Conservation (phyloP, 2,113 vertebrate species). For the Ardeotis arabs region DNA sequence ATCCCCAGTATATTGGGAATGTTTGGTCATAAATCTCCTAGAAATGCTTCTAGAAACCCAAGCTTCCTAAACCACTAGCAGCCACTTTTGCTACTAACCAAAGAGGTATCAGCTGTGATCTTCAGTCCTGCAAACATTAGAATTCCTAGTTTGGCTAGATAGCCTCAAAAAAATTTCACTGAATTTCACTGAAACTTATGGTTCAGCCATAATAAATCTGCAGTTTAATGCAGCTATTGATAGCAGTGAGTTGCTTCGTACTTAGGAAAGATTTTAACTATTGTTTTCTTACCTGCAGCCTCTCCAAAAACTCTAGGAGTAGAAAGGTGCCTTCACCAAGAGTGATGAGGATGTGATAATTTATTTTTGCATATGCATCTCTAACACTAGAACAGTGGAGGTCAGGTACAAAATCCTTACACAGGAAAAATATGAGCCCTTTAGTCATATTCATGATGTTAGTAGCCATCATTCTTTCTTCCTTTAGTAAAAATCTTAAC, state of each 20-base stretch:
- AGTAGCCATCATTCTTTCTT: neutral
- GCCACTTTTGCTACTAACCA: neutral
- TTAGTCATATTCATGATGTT: neutral
- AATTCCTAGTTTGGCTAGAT: neutral
- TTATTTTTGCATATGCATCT: neutral
- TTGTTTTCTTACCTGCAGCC: neutral
- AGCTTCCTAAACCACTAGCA: neutral
- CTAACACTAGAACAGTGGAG: neutral
- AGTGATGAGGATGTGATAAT: neutral
- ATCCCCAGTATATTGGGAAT: neutral
- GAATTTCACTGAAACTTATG: neutral
- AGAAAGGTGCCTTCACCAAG: neutral
- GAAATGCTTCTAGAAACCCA: neutral
- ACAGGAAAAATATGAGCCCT: neutral
- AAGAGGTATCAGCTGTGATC: neutral
- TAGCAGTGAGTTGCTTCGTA: neutral
- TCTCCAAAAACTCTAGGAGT: neutral
- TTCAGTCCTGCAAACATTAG: neutral
- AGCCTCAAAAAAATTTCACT: neutral
- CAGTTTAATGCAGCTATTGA: neutral
- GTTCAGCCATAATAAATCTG: neutral
- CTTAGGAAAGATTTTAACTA: neutral
- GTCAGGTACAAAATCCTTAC: neutral
- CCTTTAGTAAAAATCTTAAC: neutral
- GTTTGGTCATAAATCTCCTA: neutral